Base-by-base conservation (phyloP, 2,797 vertebrate species). In the Luscinia megarhynchos region DNA sequence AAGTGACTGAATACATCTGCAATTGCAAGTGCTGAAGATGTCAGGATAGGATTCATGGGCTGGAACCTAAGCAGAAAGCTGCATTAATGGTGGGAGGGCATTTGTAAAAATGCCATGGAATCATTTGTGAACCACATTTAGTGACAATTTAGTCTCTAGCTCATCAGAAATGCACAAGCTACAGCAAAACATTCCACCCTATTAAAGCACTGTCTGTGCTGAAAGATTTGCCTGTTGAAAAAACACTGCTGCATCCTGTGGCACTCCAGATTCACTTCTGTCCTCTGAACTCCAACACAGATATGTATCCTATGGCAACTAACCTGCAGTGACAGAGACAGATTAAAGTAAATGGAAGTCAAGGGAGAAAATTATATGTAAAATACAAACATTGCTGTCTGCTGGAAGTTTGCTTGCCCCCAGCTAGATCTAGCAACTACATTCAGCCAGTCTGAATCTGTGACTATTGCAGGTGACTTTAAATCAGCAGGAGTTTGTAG, bases 81-180 rank as follows among this genome's bases (percentile, higher is more conserved):
- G 51, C 54, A 81, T 91, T 87, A 96, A 61, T 26, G 61, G 32
- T 57, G 27, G 27, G 19, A 82, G 6, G 13, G 8, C 30, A 66
- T 81, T 88, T 73, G 41, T 64, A 66, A 58, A 89, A 80, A 76
- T 38, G 40, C 41, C 73, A 40, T 41, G 48, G 59, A 45, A 86
- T 78, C 67, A 69, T 86, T 93, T 88, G 91, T 74, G 63, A 54
- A 59, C 41, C 41, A 58, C 59, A 40, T 81, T 84, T 57, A 84
- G 45, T 73, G 76, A 81, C 11, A 85, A 73, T 84, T 89, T 77
- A n/a, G 10, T 51, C 69, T 62, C 62, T 38, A 84, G 27, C 41
- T 93, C 80, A 79, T 90, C 63, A 90, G 74, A 93, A 90, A 82
- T 36, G 22, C 63, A 76, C 20, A 91, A 17, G 13, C 59, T 93